Conservation (phyloP, 2,113 vertebrate genomes). For the Scomber colias region DNA sequence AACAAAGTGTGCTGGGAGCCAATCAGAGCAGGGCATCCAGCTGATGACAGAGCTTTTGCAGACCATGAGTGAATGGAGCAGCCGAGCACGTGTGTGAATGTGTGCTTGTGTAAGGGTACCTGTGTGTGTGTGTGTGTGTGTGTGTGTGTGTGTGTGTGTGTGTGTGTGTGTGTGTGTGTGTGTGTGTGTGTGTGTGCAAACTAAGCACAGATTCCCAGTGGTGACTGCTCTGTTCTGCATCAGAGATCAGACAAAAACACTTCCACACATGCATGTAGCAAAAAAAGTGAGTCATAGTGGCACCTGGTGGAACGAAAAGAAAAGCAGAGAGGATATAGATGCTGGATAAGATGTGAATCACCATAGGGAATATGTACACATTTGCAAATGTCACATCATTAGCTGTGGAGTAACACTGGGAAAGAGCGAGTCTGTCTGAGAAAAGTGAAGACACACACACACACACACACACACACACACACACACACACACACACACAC, state of each 20-base stretch:
- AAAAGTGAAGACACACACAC: constrained; percentile 24
- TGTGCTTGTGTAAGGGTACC: background rate
- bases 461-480: background rate
- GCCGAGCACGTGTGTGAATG: background rate
- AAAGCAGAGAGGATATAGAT: constrained; percentile 23
- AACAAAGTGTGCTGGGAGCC: constrained; percentile 46
- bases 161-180: too few relatives aligned
- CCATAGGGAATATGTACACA: background rate
- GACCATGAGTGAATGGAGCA: constrained; percentile 20
- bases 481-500: background rate
- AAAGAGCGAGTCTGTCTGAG: constrained; percentile 10
- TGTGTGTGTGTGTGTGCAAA: constrained; percentile 9
- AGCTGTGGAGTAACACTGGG: constrained; percentile 22
- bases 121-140: background rate
- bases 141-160: too few relatives aligned
- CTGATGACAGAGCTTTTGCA: constrained; percentile 57
- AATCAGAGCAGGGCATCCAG: constrained; percentile 45
- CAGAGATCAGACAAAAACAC: constrained; percentile 40
- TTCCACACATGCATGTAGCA: constrained; percentile 19
- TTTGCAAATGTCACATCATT: constrained; percentile 49
- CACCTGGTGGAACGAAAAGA: constrained; percentile 18
- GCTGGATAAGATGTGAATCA: constrained; percentile 32
- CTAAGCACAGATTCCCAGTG: constrained; percentile 25
- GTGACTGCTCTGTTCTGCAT: constrained; percentile 50
- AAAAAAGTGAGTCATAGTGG: constrained; percentile 35